phyloP scores from a whole-genome alignment of 53 echinoderm and acorn worm genomes.

The Pentamera pediparva region DNA sequence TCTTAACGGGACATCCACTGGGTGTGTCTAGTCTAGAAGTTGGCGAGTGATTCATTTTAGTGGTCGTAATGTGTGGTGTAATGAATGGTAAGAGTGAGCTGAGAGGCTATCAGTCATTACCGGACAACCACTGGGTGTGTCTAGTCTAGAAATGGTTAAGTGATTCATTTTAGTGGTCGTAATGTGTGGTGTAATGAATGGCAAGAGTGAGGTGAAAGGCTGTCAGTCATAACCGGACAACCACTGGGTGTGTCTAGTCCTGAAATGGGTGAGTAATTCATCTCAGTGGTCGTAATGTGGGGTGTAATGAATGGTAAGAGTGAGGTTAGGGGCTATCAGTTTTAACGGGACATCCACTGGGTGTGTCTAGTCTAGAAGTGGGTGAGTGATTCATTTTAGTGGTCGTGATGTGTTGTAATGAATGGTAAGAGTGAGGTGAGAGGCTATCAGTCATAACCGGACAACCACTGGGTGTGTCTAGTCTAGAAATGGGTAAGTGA shows the following conservation, averaged over 20 bases:
- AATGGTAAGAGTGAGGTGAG: no score
- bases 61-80: no score
- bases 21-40: slow-evolving; percentile 64
- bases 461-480: slow-evolving; percentile 66
- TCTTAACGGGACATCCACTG: slow-evolving; percentile 62
- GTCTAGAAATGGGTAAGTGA: slow-evolving; percentile 58
- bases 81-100: no score
- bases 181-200: no score
- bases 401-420: no score
- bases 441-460: slow-evolving; percentile 59
- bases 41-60: slow-evolving; percentile 54
- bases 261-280: slow-evolving; percentile 54
- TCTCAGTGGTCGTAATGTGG: no score
- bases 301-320: no score
- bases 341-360: slow-evolving; percentile 63
- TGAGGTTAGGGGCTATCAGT: slow-evolving; percentile 56
- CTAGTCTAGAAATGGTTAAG: slow-evolving; percentile 63
- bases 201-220: no score
- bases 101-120: slow-evolving; percentile 60
- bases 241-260: slow-evolving; percentile 65
- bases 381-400: no score
- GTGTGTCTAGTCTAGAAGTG: slow-evolving; percentile 59
- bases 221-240: slow-evolving; percentile 62
- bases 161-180: no score
- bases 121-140: slow-evolving; percentile 64